These are phyloP conservation scores for Hiodon alosoides DNA, from an alignment of 2,113 vertebrate genomes.

Conservation along the genomic window DNA sequence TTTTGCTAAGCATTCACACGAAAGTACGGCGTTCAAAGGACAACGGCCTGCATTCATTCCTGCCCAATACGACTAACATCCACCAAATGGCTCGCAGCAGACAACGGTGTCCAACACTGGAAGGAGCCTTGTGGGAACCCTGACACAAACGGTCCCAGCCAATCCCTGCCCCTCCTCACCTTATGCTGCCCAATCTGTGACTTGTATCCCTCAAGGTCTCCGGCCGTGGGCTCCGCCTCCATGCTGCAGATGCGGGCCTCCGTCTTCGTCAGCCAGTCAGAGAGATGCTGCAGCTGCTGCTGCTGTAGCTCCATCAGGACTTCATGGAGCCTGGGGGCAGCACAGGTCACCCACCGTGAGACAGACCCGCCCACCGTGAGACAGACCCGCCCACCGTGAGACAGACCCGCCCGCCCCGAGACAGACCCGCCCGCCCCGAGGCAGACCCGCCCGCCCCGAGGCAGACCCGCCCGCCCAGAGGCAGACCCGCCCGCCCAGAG, in stretches of 20 bases:
- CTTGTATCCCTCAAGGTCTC: slow-evolving; percentile 70
- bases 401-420: slow-evolving; percentile 2
- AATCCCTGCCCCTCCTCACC: slow-evolving; percentile 40
- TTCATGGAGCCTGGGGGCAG: slow-evolving; percentile 77
- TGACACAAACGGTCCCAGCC: neutral
- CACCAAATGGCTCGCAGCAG: too few species aligned
- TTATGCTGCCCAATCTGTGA: slow-evolving; percentile 85
- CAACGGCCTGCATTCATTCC: too few species aligned
- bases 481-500: too few species aligned
- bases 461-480: too few species aligned
- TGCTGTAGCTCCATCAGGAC: slow-evolving; percentile 93
- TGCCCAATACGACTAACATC: too few species aligned
- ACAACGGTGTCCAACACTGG: too few species aligned
- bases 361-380: neutral
- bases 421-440: neutral
- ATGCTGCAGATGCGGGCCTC: slow-evolving; percentile 87
- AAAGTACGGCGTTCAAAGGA: too few species aligned
- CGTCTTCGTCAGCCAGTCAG: slow-evolving; percentile 80
- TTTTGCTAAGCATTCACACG: too few species aligned
- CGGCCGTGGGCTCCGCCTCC: slow-evolving; percentile 62
- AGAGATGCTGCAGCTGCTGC: slow-evolving; percentile 87
- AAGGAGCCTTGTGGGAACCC: too few species aligned
- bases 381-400: neutral
- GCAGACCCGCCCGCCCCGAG: neutral
- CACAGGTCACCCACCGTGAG: neutral